Conservation (phyloP, 2,113 vertebrate genomes). For the Leptobrachium ailaonicum region DNA sequence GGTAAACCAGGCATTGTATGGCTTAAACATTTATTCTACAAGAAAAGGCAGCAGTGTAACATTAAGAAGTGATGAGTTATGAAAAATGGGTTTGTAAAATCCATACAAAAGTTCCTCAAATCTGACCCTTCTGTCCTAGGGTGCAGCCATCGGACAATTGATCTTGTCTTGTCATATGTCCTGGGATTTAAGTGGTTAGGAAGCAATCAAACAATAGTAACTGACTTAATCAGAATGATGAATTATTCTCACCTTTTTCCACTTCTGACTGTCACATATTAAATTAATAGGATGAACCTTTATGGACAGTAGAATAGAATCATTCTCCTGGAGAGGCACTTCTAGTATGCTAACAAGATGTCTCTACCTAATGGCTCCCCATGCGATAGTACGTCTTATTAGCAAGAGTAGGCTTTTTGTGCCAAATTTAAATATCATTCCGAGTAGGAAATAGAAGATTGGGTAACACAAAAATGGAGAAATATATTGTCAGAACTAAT, state of each 20-base stretch:
- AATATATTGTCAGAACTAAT: background rate
- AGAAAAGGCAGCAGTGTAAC: no score
- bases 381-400: conserved; percentile 16
- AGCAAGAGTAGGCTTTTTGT: background rate
- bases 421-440: conserved; percentile 5
- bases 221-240: background rate
- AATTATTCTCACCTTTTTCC: background rate
- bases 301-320: background rate
- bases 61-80: no score
- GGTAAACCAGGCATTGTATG: no score
- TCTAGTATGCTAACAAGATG: conserved; percentile 17
- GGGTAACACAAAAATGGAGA: background rate
- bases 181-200: background rate
- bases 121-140: no score
- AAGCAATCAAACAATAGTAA: background rate
- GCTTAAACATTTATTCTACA: no score
- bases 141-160: no score
- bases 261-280: conserved; percentile 1
- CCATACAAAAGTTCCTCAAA: no score
- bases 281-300: conserved; percentile 4
- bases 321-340: conserved; percentile 1
- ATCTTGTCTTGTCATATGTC: no score
- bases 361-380: conserved; percentile 15
- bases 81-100: no score
- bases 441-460: background rate